Evolutionary conservation across 2,797 vertebrate genomes (phyloP).

Genomic region (Peromyscus eremicus): DNA sequence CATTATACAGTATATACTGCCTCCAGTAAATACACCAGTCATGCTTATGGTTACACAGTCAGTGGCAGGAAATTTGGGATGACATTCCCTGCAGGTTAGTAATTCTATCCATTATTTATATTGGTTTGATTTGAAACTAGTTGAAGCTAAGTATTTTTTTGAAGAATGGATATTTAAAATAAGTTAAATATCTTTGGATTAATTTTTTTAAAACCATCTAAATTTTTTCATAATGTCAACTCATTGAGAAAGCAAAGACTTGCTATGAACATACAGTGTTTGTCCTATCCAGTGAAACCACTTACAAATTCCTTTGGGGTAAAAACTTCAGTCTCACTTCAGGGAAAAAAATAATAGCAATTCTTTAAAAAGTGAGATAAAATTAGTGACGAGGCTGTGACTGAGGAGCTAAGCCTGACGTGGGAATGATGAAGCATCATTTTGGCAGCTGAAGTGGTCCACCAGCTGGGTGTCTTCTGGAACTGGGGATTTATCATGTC

Average conservation of each 20-base stretch:
- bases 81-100: slow-evolving; percentile 92
- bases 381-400: slow-evolving; percentile 48
- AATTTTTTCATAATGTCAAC: slow-evolving; percentile 58
- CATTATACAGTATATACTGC: slow-evolving; percentile 88
- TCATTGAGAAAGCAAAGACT: slow-evolving; percentile 43
- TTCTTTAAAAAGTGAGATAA: slow-evolving; percentile 60
- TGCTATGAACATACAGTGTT: not conserved
- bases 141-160: slow-evolving; percentile 87
- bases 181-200: slow-evolving; percentile 73
- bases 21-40: slow-evolving; percentile 90
- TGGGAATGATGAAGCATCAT: slow-evolving; percentile 73
- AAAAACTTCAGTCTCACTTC: slow-evolving; percentile 2
- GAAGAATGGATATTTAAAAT: slow-evolving; percentile 83
- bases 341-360: slow-evolving; percentile 22
- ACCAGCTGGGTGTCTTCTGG: slow-evolving; percentile 77
- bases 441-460: slow-evolving; percentile 52
- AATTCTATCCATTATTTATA: slow-evolving; percentile 91
- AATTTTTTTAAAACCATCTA: slow-evolving; percentile 36
- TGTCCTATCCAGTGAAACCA: slow-evolving; percentile 4
- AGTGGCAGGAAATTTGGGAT: slow-evolving; percentile 91
- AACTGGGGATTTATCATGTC: slow-evolving; percentile 64
- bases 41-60: slow-evolving; percentile 87
- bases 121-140: slow-evolving; percentile 90
- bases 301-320: not conserved
- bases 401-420: slow-evolving; percentile 52